A percentile compares a stretch with the other conserved stretches of the same genome.
Conservation (phyloP, 2,113 vertebrate genomes). For the Bufo bufo region DNA sequence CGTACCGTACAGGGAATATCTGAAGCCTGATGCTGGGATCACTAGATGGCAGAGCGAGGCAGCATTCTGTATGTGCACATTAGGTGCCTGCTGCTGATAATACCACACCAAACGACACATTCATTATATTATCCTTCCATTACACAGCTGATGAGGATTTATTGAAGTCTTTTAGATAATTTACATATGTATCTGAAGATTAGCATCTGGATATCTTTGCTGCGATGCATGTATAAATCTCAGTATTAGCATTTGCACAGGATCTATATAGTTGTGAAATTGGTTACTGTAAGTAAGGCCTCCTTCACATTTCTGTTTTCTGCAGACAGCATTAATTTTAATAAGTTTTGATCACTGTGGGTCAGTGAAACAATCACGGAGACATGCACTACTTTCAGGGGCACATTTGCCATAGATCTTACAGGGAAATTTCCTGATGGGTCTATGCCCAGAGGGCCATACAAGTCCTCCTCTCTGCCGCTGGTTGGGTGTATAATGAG, state of each 20-base stretch:
- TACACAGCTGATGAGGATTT: neutral
- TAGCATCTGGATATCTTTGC: neutral
- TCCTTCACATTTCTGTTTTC: too few species aligned
- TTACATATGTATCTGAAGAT: neutral
- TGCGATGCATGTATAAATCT: neutral
- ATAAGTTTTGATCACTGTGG: too few species aligned
- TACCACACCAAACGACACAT: neutral
- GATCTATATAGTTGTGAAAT: neutral
- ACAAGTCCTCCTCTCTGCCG: too few species aligned
- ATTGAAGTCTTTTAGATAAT: neutral
- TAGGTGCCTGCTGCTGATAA: neutral
- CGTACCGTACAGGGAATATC: neutral
- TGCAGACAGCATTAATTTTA: too few species aligned
- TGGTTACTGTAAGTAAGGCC: neutral
- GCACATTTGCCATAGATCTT: too few species aligned
- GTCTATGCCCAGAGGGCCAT: too few species aligned
- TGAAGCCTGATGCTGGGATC: neutral
- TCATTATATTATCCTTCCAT: slow-evolving; percentile 8
- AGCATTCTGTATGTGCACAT: neutral
- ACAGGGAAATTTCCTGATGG: too few species aligned
- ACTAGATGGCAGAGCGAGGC: slow-evolving; percentile 43
- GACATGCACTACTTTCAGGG: too few species aligned
- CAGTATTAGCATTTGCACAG: neutral
- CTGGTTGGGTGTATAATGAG: too few species aligned
- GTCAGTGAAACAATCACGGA: too few species aligned